Percentiles rank a stretch among this genome's conserved stretches.
Evolutionary conservation across 1,140 invertebrate genomes (phyloP).

Genomic region (Adoxophyes honmai): DNA sequence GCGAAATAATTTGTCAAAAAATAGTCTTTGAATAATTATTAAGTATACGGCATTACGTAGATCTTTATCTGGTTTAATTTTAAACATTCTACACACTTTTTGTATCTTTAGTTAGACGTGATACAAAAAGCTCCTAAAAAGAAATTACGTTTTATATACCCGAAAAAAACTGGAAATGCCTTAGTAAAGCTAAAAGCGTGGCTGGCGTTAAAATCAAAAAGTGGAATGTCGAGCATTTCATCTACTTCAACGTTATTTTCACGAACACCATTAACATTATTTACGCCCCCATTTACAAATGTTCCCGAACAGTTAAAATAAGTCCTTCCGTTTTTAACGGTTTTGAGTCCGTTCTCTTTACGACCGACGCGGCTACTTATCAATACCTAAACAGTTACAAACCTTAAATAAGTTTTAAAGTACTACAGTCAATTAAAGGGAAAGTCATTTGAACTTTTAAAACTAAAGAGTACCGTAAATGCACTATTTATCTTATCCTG

Average conservation of each 20-base stretch:
- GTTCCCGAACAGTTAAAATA: slow-evolving; percentile 2
- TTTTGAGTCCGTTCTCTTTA: slow-evolving; percentile 38
- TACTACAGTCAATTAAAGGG: slow-evolving; percentile 52
- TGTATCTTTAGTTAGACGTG: neutral
- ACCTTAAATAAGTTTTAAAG: slow-evolving; percentile 51
- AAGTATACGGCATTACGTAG: neutral
- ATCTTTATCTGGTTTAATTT: slow-evolving; percentile 8
- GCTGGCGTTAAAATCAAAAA: neutral
- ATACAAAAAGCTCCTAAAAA: too few relatives aligned
- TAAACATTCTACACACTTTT: neutral
- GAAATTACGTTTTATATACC: too few relatives aligned
- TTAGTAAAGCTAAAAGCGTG: too few relatives aligned
- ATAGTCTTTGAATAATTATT: neutral
- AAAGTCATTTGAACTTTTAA: slow-evolving; percentile 43
- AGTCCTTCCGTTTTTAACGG: slow-evolving; percentile 17
- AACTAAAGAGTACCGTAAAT: slow-evolving; percentile 46
- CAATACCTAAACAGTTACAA: slow-evolving; percentile 19
- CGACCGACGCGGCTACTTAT: slow-evolving; percentile 25
- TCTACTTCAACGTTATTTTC: neutral
- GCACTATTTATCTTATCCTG: slow-evolving; percentile 53
- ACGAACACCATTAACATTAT: slow-evolving; percentile 11
- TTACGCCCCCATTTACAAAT: slow-evolving; percentile 7
- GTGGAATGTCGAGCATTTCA: slow-evolving; percentile 3
- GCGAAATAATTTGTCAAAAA: slow-evolving; percentile 16
- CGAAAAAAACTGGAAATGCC: too few relatives aligned